phyloP scores from a whole-genome alignment of 2,888 invertebrate species.

The Pterostichus madidus region DNA sequence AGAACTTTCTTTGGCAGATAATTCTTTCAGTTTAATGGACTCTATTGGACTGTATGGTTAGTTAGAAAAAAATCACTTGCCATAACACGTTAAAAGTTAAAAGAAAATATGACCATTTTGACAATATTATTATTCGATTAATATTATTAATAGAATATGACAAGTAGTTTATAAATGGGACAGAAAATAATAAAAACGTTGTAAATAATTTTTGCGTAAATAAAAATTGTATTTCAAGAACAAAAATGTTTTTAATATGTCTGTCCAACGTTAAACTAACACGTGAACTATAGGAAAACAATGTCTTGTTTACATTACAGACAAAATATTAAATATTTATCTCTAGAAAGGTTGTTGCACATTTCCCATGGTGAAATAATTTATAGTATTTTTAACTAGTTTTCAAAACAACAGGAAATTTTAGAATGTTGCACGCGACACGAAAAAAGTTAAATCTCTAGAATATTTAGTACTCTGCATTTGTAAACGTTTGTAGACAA shows the following conservation, averaged over 20 bases:
- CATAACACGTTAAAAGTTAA: background rate
- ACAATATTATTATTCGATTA: too few species aligned
- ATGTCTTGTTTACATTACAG: slow-evolving; percentile 1
- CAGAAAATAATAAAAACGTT: slow-evolving; percentile 1
- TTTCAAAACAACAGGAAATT: slow-evolving; percentile 2
- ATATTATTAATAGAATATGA: too few species aligned
- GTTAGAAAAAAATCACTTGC: too few species aligned
- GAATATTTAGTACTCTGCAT: slow-evolving; percentile 5
- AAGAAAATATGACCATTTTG: background rate
- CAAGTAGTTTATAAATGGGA: too few species aligned
- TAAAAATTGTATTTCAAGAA: background rate
- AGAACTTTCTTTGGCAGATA: too few species aligned
- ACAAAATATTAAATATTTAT: slow-evolving; percentile 38
- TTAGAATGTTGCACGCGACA: slow-evolving; percentile 1
- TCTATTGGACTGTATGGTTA: too few species aligned
- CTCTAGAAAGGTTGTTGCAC: background rate
- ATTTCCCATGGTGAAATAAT: background rate
- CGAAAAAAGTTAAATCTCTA: slow-evolving; percentile 6
- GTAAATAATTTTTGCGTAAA: background rate
- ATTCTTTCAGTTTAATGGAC: too few species aligned
- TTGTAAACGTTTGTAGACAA: background rate
- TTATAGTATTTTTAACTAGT: background rate
- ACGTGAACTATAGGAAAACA: background rate
- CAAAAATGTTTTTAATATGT: slow-evolving; percentile 19
- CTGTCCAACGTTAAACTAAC: background rate